Conservation (phyloP, 2,888 invertebrate species). For the Nowickia ferox region DNA sequence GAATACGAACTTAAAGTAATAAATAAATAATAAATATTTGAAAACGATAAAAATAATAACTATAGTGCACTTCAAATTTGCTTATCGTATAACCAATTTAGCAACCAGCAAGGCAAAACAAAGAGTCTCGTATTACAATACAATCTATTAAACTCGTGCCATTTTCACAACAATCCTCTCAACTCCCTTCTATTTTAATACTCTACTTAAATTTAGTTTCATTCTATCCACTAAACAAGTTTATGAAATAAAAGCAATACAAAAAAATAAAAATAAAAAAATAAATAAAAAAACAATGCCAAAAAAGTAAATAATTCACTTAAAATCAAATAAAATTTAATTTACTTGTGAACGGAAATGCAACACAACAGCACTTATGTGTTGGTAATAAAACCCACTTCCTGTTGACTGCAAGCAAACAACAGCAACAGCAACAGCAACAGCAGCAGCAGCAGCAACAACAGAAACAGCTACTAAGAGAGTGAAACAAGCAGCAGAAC, state of each 20-base stretch:
- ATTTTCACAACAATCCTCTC: not conserved
- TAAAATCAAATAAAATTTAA: conserved; percentile 73
- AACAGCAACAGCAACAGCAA: not conserved
- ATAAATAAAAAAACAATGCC: conserved; percentile 17
- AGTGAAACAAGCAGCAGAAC: not conserved
- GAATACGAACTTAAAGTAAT: too few relatives aligned
- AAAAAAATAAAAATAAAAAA: too few relatives aligned
- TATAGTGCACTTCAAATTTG: not conserved
- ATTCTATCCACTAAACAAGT: conserved; percentile 35
- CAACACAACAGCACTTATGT: conserved; percentile 72
- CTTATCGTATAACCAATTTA: not conserved
- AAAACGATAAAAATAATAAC: too few relatives aligned
- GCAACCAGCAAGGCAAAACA: not conserved
- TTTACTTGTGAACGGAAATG: conserved; percentile 72
- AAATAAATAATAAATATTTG: too few relatives aligned
- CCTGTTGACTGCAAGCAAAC: conserved; percentile 61
- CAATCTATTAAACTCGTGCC: not conserved
- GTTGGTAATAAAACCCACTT: conserved; percentile 70
- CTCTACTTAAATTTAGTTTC: conserved; percentile 22
- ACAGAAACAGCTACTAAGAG: not conserved
- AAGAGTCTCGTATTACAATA: conserved; percentile 1
- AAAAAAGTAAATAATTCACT: conserved; percentile 71
- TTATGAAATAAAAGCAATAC: conserved; percentile 33
- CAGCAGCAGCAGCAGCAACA: not conserved
- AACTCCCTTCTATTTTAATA: conserved; percentile 11